Base-by-base conservation (phyloP, 2,888 invertebrate species). In the Agrotis segetum region DNA sequence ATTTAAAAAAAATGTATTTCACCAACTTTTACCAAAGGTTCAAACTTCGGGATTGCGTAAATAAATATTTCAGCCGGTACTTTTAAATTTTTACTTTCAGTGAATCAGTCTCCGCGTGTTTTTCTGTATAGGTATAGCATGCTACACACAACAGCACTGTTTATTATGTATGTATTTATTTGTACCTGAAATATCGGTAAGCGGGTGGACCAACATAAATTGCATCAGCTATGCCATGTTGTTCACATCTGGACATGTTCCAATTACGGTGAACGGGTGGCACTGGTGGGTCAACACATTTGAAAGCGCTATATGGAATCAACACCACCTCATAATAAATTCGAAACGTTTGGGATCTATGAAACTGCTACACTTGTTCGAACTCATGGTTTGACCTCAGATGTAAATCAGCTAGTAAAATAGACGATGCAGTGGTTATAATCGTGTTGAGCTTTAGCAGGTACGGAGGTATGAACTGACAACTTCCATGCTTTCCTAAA, bases 181-280 rank as follows among this genome's bases (percentile, higher is more conserved):
- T 55, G 71, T 66, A 59, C 13, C 14, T n/a, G 47, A 7, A 16
- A 49, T 44, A 49, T 63, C 34, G 29, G 24, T 29, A 59, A 44
- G 19, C 13, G 53, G 17, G 0, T 1, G 3, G 6, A 40, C 44
- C 40, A 50, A 65, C 64, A 44, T 58, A 21, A 40, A 77, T 63
- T 63, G 46, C 50, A 56, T 73, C 50, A 55, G 11, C 49, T 58
- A 47, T 11, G 46, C 50, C 65, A 29, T 66, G 68, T 67, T 67
- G 63, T 67, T 56, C 59, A 34, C 53, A 44, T 44, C 49, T 72
- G 66, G 63, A 69, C 80, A 69, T 69, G 62, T 44, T 74, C 58
- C 66, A 78, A 74, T 79, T 77, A 67, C 50, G 52, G 24, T 49
- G 40, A 70, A 49, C 47, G 24, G 21, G 14, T 3, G 11, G 58